These are phyloP conservation scores for Artemia franciscana DNA, from an alignment of 1,140 invertebrate species.

Conservation along the genomic window DNA sequence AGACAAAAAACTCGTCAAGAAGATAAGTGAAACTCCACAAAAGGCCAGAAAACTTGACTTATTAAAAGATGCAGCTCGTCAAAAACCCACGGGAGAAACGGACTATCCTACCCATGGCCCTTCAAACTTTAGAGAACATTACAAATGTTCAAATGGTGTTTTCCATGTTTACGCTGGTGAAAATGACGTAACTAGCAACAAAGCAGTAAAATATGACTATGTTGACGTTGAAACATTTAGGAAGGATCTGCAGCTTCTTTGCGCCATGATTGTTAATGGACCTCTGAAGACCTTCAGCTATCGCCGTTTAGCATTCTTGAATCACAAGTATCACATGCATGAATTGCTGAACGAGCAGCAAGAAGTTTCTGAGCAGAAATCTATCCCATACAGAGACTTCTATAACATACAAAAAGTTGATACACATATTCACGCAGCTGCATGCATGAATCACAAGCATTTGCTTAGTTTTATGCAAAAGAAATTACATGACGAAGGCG, in stretches of 20 bases:
- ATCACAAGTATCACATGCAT: constrained; percentile 82
- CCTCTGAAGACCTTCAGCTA: constrained; percentile 97
- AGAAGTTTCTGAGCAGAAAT: constrained; percentile 91
- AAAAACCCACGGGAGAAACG: too few relatives aligned
- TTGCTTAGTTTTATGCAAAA: constrained; percentile 96
- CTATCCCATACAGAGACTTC: constrained; percentile 92
- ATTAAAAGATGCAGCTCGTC: too few relatives aligned
- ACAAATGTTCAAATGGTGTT: too few relatives aligned
- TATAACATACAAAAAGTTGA: constrained; percentile 97
- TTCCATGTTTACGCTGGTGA: constrained; percentile 50
- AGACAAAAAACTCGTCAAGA: too few relatives aligned
- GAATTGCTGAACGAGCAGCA: constrained; percentile 83
- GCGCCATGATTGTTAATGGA: constrained; percentile 84
- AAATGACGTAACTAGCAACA: constrained; percentile 27
- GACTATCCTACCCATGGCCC: too few relatives aligned
- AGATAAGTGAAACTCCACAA: too few relatives aligned
- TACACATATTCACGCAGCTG: constrained; percentile 96
- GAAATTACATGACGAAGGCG: constrained; percentile 68
- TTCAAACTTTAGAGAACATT: too few relatives aligned
- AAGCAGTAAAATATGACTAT: constrained; percentile 46
- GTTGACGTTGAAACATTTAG: constrained; percentile 49
- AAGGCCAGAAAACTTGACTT: too few relatives aligned
- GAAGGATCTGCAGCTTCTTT: constrained; percentile 59
- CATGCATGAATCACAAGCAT: constrained; percentile 99
- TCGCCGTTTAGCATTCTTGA: constrained; percentile 79